phyloP scores from a whole-genome alignment of 2,113 vertebrate genomes.

The Halcyon malimbica region DNA sequence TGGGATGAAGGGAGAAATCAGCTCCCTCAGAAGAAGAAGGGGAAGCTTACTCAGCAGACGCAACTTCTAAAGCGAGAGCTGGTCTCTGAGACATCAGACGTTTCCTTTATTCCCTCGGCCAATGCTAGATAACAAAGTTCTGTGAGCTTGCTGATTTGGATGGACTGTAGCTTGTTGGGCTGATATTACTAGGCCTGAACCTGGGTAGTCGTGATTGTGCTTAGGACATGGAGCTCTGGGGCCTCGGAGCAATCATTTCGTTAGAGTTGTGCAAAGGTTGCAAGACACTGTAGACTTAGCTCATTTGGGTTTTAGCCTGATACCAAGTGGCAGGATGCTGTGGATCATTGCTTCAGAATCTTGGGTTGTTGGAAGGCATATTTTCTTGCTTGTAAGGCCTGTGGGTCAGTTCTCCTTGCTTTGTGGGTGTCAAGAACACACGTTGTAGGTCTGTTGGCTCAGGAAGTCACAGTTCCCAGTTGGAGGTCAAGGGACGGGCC shows the following conservation, averaged over 20 bases:
- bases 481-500: neutral
- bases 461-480: neutral
- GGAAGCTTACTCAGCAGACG: neutral
- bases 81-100: neutral
- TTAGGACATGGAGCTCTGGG: neutral
- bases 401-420: neutral
- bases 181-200: neutral
- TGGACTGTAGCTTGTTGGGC: neutral
- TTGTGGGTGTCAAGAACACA: neutral
- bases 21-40: neutral
- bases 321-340: neutral
- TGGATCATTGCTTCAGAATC: neutral
- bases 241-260: neutral
- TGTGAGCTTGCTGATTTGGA: neutral
- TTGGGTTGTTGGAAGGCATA: neutral
- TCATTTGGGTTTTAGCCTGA: neutral
- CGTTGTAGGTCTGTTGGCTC: neutral
- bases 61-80: neutral
- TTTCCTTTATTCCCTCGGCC: neutral
- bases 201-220: neutral
- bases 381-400: neutral
- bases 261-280: neutral
- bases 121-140: neutral
- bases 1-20: neutral
- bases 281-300: neutral